Base-by-base conservation (phyloP, 2,888 invertebrate species). In the Chirona hameri region DNA sequence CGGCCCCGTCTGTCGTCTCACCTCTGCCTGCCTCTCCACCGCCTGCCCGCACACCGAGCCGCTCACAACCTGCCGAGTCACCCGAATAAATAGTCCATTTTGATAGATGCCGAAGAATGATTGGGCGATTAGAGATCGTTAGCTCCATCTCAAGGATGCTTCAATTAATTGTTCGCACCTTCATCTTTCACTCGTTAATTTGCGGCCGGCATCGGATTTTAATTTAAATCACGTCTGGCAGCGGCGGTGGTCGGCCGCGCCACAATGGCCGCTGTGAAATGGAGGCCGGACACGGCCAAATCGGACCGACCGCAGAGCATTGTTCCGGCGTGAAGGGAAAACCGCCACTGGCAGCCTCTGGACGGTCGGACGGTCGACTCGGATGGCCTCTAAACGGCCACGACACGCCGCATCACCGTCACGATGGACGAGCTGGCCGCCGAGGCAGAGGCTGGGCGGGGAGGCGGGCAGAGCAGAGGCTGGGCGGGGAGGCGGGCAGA, bases 141-240 rank as follows among this genome's bases (percentile, higher is more conserved):
- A 76, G 39, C 39, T 27, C 18, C 31, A 76, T 21, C 76, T 76
- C 76, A 76, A 76, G 76, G 76, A 76, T 76, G 76, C 76, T 76
- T 76, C 76, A 31, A 76, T 76, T 76, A 76, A 76, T 76, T 76
- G 76, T 76, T 76, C 76, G 76, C 76, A 39, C 76, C 76, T 76
- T 39, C 39, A 76, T 76, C 76, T 76, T 76, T 39, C 76, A 39
- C 76, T 76, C 76, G 76, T 39, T 76, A 76, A 76, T 76, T 76
- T 29, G 76, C 29, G 31, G 39, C 76, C 31, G 18, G 24, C 21
- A 76, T 39, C 31, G 31, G 39, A 39, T 39, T 76, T 76, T 76
- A 76, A 76, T 76, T 76, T 31, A 39, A 76, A 76, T 39, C 76
- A 27, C 69, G 69, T 29, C 29, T 14, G 14, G 5, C n/a, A 29